Percentiles rank a stretch among this genome's conserved stretches.
These are phyloP conservation scores for Ypsolopha scabrella DNA, from an alignment of 2,888 invertebrate genomes.

Conservation along the genomic window DNA sequence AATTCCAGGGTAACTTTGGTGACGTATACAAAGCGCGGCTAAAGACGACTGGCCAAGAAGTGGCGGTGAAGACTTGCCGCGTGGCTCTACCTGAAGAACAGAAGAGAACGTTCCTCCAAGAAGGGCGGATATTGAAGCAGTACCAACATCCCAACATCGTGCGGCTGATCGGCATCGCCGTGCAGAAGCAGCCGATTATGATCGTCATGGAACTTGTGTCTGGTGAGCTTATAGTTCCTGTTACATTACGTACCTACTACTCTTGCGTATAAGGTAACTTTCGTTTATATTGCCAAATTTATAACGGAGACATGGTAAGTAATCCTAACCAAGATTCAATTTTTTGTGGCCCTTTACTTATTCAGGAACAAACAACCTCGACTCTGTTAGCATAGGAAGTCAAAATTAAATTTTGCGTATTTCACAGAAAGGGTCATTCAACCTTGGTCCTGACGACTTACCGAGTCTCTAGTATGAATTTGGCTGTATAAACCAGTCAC, in stretches of 20 bases:
- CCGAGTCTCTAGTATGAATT: too few species aligned
- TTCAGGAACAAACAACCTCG: too few species aligned
- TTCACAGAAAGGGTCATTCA: too few species aligned
- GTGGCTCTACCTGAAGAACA: constrained; percentile 94
- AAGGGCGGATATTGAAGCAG: constrained; percentile 94
- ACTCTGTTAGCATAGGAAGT: too few species aligned
- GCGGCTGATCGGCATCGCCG: constrained; percentile 95
- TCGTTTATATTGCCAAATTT: too few species aligned
- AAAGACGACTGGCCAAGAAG: constrained; percentile 85
- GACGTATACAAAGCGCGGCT: constrained; percentile 95
- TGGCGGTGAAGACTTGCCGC: constrained; percentile 96
- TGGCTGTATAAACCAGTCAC: too few species aligned
- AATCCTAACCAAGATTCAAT: too few species aligned
- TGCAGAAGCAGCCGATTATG: constrained; percentile 98
- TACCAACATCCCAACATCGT: constrained; percentile 98
- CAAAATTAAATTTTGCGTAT: too few species aligned
- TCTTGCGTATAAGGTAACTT: too few species aligned
- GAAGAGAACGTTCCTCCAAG: constrained; percentile 94
- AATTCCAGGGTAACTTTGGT: constrained; percentile 91
- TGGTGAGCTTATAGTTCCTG: constrained; percentile 53
- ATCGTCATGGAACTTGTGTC: constrained; percentile 98
- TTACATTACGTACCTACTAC: background rate
- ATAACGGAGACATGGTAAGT: too few species aligned
- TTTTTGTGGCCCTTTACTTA: too few species aligned
- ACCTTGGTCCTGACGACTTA: too few species aligned